Percentiles rank a stretch among this genome's conserved stretches.
Conservation (phyloP, 2,797 vertebrate species). For the Platyrinchus mystaceus region DNA sequence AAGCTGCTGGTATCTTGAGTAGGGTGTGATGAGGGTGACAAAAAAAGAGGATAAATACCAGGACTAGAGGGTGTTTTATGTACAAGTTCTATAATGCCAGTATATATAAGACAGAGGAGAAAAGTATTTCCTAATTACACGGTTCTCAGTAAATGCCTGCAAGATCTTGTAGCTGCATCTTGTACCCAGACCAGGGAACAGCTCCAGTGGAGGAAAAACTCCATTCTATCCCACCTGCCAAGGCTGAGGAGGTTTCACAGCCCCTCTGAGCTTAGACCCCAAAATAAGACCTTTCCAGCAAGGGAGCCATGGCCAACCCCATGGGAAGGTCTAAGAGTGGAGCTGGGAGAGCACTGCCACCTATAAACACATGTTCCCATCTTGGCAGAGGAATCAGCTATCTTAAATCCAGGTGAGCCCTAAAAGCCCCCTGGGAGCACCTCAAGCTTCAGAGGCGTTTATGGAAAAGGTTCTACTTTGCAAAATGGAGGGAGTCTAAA, state of each 20-base stretch:
- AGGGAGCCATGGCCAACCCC: background rate
- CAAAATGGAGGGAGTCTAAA: rapidly evolving
- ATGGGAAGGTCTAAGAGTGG: rapidly evolving
- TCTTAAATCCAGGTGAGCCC: background rate
- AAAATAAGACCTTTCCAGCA: background rate
- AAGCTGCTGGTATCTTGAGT: background rate
- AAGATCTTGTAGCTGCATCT: background rate
- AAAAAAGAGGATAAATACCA: background rate
- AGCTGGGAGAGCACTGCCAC: background rate
- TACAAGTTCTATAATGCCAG: background rate
- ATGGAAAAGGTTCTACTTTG: background rate
- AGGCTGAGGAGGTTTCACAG: background rate
- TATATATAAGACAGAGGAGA: rapidly evolving
- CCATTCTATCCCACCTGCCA: background rate
- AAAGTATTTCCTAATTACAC: background rate
- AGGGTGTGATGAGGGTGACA: too few species aligned
- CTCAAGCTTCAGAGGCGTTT: background rate
- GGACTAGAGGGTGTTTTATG: background rate
- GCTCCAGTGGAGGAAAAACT: background rate
- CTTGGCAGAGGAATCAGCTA: background rate
- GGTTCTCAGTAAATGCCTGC: background rate
- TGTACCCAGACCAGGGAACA: background rate
- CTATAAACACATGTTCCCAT: rapidly evolving
- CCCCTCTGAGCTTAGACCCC: background rate
- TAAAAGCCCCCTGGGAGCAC: background rate